phyloP scores from a whole-genome alignment of 2,888 invertebrate genomes.

The Acronicta alni region DNA sequence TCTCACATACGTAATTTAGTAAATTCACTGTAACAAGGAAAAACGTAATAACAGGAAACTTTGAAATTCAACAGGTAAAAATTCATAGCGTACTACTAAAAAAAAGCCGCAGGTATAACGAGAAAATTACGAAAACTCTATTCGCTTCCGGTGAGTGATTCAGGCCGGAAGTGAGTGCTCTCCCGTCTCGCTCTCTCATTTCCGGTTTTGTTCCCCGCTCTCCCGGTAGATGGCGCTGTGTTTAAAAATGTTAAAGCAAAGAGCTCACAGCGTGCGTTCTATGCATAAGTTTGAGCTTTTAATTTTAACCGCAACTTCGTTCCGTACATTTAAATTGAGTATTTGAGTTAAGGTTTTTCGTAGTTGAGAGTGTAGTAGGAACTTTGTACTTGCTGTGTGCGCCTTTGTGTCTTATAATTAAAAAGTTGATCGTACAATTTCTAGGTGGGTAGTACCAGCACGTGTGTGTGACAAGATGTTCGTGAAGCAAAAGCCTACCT shows the following conservation, averaged over 20 bases:
- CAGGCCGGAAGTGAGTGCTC: conserved; percentile 62
- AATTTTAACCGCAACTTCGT: conserved; percentile 26
- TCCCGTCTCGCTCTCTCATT: conserved; percentile 62
- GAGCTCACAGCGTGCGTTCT: conserved; percentile 10
- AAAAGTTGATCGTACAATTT: background rate
- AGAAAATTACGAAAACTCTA: conserved; percentile 70
- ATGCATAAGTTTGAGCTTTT: conserved; percentile 30
- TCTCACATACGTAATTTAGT: conserved; percentile 21
- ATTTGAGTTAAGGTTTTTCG: conserved; percentile 11
- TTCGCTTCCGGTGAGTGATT: conserved; percentile 70
- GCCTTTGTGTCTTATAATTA: background rate
- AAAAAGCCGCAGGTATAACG: conserved; percentile 56
- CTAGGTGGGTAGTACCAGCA: background rate
- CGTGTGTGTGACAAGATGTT: too few relatives aligned
- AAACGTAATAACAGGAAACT: conserved; percentile 25
- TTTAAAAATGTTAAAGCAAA: conserved; percentile 30
- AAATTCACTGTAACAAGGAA: conserved; percentile 23
- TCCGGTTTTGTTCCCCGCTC: conserved; percentile 52
- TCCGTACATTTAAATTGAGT: conserved; percentile 12
- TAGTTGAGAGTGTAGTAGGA: conserved; percentile 1
- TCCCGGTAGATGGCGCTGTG: conserved; percentile 54
- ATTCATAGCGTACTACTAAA: conserved; percentile 33
- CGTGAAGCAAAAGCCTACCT: too few relatives aligned
- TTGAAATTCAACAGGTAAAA: conserved; percentile 67
- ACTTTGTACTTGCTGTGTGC: background rate